These are phyloP conservation scores for Protophormia terraenovae DNA, from an alignment of 2,888 invertebrate species.

Conservation along the genomic window DNA sequence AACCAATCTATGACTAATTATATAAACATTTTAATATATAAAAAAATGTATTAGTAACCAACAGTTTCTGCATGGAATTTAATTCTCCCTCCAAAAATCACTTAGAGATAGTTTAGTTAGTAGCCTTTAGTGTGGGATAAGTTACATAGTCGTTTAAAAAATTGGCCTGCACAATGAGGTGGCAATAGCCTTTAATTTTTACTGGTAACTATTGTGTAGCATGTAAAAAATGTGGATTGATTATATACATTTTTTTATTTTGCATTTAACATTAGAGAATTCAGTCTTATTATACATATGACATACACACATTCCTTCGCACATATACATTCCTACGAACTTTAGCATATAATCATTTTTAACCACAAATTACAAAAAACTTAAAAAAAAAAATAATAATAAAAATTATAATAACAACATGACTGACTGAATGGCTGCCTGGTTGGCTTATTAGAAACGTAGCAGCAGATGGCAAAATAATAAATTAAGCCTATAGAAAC, in stretches of 20 bases:
- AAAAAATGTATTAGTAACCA: too few species aligned
- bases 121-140: too few species aligned
- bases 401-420: constrained; percentile 29
- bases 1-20: too few species aligned
- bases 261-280: constrained; percentile 16
- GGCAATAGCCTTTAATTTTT: too few species aligned
- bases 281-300: constrained; percentile 28
- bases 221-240: too few species aligned
- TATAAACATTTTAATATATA: too few species aligned
- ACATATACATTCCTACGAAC: constrained; percentile 1
- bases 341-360: constrained; percentile 50
- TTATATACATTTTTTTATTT: background rate
- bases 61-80: too few species aligned
- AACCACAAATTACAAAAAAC: constrained; percentile 56
- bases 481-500: constrained; percentile 31
- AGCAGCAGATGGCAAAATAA: constrained; percentile 44
- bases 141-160: too few species aligned
- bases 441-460: constrained; percentile 38
- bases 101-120: too few species aligned
- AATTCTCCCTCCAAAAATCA: too few species aligned
- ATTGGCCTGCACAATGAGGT: too few species aligned
- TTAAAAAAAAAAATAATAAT: constrained; percentile 3
- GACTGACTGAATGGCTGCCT: constrained; percentile 25
- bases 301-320: background rate
- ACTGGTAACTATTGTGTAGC: too few species aligned